These are phyloP conservation scores for Halcyon badia DNA, from an alignment of 2,797 vertebrate species.

Conservation along the genomic window DNA sequence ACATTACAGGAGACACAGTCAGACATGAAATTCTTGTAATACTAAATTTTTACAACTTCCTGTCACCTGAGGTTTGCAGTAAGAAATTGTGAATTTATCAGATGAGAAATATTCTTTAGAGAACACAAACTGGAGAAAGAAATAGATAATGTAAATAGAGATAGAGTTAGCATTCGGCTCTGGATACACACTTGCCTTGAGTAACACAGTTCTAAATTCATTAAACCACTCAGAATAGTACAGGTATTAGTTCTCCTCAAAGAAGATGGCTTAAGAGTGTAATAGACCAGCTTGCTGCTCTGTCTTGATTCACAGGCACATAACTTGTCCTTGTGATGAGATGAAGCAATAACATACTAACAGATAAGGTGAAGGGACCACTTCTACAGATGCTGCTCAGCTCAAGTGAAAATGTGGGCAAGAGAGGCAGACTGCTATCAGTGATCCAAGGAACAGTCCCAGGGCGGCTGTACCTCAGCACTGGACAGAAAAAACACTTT, in stretches of 20 bases:
- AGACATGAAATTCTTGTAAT: constrained; percentile 25
- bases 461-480: background rate
- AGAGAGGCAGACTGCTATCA: background rate
- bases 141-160: background rate
- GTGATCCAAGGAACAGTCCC: background rate
- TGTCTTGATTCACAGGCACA: background rate
- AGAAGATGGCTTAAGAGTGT: background rate
- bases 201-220: background rate
- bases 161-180: background rate
- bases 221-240: background rate
- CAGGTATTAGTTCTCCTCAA: background rate
- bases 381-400: background rate
- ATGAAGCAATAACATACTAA: background rate
- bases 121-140: background rate
- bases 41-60: constrained; percentile 29
- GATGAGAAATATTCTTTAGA: background rate
- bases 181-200: background rate
- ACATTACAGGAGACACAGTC: background rate
- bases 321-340: background rate
- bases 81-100: constrained; percentile 13
- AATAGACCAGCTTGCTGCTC: background rate
- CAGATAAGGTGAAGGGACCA: background rate
- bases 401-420: background rate
- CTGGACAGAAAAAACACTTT: background rate
- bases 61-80: constrained; percentile 33